Evolutionary conservation across 2,113 vertebrate species (phyloP).

Genomic region (Myocastor coypus): DNA sequence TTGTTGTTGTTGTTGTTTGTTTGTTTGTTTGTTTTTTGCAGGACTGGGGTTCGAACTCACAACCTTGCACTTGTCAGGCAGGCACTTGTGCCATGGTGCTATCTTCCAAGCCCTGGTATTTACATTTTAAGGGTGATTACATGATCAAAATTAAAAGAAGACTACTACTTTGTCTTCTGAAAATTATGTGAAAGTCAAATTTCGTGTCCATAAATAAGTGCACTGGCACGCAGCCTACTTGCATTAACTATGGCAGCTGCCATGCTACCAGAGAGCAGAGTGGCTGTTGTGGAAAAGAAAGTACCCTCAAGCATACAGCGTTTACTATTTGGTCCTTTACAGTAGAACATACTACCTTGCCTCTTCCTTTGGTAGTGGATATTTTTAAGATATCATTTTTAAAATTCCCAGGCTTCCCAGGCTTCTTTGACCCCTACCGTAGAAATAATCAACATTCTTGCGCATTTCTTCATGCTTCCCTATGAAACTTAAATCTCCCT

Average conservation of each 20-base stretch:
- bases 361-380: background rate
- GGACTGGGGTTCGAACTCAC: too few species aligned
- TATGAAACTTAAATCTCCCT: background rate
- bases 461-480: background rate
- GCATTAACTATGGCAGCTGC: background rate
- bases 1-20: too few species aligned
- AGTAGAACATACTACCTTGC: background rate
- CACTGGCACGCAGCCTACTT: background rate
- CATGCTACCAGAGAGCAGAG: background rate
- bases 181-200: conserved; percentile 18
- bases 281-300: background rate
- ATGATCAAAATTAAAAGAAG: background rate
- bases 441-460: background rate
- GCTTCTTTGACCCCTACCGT: background rate
- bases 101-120: too few species aligned
- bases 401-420: background rate
- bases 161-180: background rate
- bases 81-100: too few species aligned
- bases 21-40: too few species aligned
- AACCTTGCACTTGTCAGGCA: too few species aligned
- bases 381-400: background rate
- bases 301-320: background rate
- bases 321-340: background rate
- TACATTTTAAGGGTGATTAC: background rate
- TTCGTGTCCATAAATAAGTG: background rate